These are phyloP conservation scores for Gorsachius magnificus DNA, from an alignment of 2,797 vertebrate genomes.

Conservation along the genomic window DNA sequence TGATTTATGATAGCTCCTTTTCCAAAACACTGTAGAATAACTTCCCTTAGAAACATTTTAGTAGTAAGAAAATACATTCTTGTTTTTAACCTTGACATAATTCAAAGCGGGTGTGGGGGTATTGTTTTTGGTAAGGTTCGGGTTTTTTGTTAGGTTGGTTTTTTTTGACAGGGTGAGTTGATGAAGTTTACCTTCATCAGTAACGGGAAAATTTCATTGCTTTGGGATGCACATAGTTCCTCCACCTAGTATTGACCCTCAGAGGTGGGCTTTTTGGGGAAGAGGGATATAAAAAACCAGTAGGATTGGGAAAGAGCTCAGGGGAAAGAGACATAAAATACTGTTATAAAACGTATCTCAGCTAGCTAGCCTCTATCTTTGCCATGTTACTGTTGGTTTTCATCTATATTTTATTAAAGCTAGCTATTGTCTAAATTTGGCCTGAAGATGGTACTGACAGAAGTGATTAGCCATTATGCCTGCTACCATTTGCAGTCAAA, in stretches of 20 bases:
- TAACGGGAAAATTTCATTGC: not conserved
- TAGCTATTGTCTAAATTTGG: not conserved
- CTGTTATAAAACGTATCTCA: not conserved
- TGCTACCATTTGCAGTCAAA: not conserved
- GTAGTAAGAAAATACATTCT: not conserved
- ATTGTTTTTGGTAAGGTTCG: not conserved
- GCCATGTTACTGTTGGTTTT: not conserved
- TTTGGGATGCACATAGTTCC: not conserved
- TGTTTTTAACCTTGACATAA: not conserved
- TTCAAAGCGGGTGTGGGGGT: rapidly evolving
- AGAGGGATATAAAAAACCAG: not conserved
- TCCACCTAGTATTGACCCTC: not conserved
- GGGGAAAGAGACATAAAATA: not conserved
- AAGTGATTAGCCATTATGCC: not conserved
- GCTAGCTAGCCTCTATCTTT: not conserved
- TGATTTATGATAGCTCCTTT: not conserved
- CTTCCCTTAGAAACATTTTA: not conserved
- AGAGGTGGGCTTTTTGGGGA: not conserved
- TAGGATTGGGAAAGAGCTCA: not conserved
- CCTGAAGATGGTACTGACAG: not conserved
- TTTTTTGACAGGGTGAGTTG: not conserved
- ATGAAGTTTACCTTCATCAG: not conserved
- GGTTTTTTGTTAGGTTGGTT: not conserved
- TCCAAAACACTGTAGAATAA: not conserved
- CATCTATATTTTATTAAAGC: not conserved